Conservation (phyloP, 2,113 vertebrate genomes). For the Zapus hudsonius region DNA sequence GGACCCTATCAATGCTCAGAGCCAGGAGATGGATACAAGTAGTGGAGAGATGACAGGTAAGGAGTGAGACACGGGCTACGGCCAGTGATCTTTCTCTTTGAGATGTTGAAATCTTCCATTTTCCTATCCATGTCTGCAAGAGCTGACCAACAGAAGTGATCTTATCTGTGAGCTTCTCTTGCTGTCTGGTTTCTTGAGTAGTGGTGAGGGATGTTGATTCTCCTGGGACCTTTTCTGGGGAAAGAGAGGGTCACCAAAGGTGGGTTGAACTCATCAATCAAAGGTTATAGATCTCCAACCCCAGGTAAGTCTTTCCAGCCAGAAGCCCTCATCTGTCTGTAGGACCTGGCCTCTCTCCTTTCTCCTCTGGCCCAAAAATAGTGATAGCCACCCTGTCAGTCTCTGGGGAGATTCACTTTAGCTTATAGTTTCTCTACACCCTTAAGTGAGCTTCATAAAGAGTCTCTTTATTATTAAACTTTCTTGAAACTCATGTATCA, state of each 20-base stretch:
- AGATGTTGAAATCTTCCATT: background rate
- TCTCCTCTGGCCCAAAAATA: background rate
- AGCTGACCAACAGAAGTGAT: background rate
- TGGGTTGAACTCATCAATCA: background rate
- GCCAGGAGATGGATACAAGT: background rate
- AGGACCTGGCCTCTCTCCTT: background rate
- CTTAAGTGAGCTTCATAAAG: background rate
- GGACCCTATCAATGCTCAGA: background rate
- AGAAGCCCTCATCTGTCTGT: background rate
- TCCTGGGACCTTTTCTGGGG: background rate
- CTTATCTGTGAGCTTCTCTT: background rate
- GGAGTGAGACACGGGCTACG: accelerated
- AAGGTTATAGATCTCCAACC: background rate
- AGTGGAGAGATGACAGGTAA: background rate
- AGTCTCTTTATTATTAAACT: background rate
- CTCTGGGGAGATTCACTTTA: background rate
- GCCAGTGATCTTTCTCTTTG: background rate
- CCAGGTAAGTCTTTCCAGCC: background rate
- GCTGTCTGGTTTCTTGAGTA: background rate
- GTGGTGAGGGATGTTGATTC: background rate
- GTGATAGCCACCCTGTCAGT: background rate
- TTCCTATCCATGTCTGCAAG: background rate
- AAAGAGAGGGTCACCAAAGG: background rate
- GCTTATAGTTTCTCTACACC: background rate
- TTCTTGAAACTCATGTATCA: background rate